A percentile compares a stretch with the other conserved stretches of the same genome.
Evolutionary conservation across 2,797 vertebrate species (phyloP).

Genomic region (Anabas testudineus): DNA sequence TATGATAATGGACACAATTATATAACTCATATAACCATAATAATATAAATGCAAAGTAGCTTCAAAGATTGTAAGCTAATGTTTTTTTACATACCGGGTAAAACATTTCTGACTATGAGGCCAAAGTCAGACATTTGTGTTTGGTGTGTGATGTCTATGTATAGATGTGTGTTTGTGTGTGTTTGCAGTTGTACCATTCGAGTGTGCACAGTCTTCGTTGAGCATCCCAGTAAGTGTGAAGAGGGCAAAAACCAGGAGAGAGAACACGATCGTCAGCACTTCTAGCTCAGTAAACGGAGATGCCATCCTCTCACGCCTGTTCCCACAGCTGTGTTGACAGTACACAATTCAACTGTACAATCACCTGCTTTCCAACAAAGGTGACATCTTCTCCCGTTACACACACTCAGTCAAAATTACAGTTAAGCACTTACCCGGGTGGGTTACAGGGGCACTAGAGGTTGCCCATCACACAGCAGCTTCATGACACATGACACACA

Average conservation of each 20-base stretch:
- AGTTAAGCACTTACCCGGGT: conserved; percentile 29
- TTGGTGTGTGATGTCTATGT: not conserved
- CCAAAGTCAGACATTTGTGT: not conserved
- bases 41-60: not conserved
- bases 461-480: conserved; percentile 10
- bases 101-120: not conserved
- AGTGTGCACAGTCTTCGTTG: conserved; percentile 47
- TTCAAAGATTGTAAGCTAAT: too few species aligned
- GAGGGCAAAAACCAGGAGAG: conserved; percentile 78
- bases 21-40: too few species aligned
- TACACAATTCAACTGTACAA: not conserved
- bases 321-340: conserved; percentile 8
- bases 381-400: not conserved
- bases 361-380: not conserved
- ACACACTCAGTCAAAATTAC: conserved; percentile 15
- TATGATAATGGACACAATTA: not conserved
- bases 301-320: conserved; percentile 62
- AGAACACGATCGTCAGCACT: conserved; percentile 71
- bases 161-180: conserved; percentile 27
- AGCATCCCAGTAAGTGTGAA: conserved; percentile 78
- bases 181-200: conserved; percentile 59
- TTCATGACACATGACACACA: conserved; percentile 1
- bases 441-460: conserved; percentile 6
- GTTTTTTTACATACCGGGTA: too few species aligned
- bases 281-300: conserved; percentile 76